Conservation (phyloP, 2,888 invertebrate species). For the Cryptus viduatorius region DNA sequence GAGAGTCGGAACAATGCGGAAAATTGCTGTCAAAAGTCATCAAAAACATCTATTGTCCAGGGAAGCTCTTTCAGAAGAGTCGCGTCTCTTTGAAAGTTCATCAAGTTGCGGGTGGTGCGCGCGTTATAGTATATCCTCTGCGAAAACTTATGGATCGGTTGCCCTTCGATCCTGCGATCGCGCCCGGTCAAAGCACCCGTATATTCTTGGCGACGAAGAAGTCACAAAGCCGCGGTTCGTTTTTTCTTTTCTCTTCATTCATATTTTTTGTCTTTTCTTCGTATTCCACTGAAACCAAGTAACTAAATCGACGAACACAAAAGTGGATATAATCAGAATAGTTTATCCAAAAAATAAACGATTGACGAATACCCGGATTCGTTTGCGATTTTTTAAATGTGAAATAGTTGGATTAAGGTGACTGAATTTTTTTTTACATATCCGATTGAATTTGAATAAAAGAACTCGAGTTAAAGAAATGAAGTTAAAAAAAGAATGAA, state of each 20-base stretch:
- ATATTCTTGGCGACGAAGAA: too few species aligned
- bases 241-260: too few species aligned
- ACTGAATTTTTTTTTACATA: not conserved
- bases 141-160: not conserved
- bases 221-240: too few species aligned
- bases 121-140: too few species aligned
- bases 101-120: not conserved
- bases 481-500: not conserved
- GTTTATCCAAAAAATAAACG: not conserved
- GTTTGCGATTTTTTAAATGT: too few species aligned
- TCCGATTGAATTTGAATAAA: not conserved
- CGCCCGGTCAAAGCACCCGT: not conserved
- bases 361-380: too few species aligned
- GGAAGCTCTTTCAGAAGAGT: constrained; percentile 15
- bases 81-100: constrained; percentile 3
- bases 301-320: not conserved
- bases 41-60: constrained; percentile 66
- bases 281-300: too few species aligned
- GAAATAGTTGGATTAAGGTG: too few species aligned
- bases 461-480: not conserved
- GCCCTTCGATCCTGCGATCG: not conserved
- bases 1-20: constrained; percentile 71
- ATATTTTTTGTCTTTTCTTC: too few species aligned
- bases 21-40: constrained; percentile 69
- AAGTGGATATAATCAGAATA: not conserved